These are phyloP conservation scores for Gerosis bhagava DNA, from an alignment of 2,888 invertebrate species.

Conservation along the genomic window DNA sequence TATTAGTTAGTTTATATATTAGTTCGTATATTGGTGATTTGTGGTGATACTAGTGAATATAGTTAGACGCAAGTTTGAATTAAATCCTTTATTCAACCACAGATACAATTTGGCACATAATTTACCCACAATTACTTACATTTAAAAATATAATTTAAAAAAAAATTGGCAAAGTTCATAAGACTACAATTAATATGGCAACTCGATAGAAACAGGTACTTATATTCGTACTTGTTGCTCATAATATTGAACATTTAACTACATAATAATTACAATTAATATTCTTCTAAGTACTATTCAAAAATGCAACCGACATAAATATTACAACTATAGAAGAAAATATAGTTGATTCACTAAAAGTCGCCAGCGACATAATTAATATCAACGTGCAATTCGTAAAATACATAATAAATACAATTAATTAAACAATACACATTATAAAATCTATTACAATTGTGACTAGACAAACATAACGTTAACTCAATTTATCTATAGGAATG, in stretches of 20 bases:
- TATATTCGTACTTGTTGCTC: slow-evolving; percentile 35
- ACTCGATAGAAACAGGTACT: slow-evolving; percentile 29
- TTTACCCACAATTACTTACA: slow-evolving; percentile 22
- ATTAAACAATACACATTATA: background rate
- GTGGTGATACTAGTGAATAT: too few species aligned
- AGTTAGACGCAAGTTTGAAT: too few species aligned
- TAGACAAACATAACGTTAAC: slow-evolving; percentile 6
- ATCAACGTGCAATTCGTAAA: too few species aligned
- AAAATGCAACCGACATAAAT: slow-evolving; percentile 6
- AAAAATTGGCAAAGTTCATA: slow-evolving; percentile 21
- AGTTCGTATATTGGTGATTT: too few species aligned
- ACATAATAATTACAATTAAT: slow-evolving; percentile 5
- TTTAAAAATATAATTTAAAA: slow-evolving; percentile 16
- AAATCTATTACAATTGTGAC: slow-evolving; percentile 7
- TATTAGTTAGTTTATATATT: too few species aligned
- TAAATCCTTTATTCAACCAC: slow-evolving; percentile 37
- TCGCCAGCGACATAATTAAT: slow-evolving; percentile 25
- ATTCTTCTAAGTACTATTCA: slow-evolving; percentile 11
- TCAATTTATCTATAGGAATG: slow-evolving; percentile 13
- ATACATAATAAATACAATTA: slow-evolving; percentile 3
- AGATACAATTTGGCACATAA: slow-evolving; percentile 26
- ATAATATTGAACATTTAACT: slow-evolving; percentile 23
- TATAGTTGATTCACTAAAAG: too few species aligned
- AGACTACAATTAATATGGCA: slow-evolving; percentile 35
- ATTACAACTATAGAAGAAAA: slow-evolving; percentile 9